These are phyloP conservation scores for Leptopilina clavipes DNA, from an alignment of 1,140 invertebrate species.

Conservation along the genomic window DNA sequence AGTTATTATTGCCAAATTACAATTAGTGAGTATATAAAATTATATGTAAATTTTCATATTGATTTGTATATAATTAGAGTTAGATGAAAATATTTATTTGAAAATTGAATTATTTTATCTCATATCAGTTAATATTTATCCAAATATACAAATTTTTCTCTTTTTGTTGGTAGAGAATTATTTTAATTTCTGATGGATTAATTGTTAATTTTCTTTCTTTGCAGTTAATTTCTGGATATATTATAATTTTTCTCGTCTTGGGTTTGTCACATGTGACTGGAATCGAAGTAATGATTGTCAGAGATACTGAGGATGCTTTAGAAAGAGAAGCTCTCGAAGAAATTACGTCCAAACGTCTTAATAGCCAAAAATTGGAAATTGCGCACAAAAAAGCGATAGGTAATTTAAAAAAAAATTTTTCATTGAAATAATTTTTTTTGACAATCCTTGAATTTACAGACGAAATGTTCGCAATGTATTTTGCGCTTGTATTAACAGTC, in stretches of 20 bases:
- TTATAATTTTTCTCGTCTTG: slow-evolving; percentile 71
- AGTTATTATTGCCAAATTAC: slow-evolving; percentile 72
- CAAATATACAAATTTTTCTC: no score
- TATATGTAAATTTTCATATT: background rate
- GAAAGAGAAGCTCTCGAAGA: slow-evolving; percentile 70
- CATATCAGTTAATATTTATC: no score
- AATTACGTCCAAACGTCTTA: slow-evolving; percentile 69
- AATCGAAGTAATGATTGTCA: slow-evolving; percentile 72
- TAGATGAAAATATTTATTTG: no score
- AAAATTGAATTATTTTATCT: no score
- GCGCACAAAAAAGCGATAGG: slow-evolving; percentile 73
- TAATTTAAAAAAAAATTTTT: slow-evolving; percentile 43
- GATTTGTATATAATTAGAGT: no score
- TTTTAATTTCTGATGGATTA: no score
- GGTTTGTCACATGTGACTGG: slow-evolving; percentile 71
- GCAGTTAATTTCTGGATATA: slow-evolving; percentile 72
- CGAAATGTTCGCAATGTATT: slow-evolving; percentile 72
- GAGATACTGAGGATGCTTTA: slow-evolving; percentile 71
- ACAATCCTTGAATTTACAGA: slow-evolving; percentile 60
- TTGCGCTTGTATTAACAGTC: slow-evolving; percentile 70
- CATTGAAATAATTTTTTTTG: background rate
- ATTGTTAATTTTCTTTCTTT: slow-evolving; percentile 30
- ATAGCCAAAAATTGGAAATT: slow-evolving; percentile 72
- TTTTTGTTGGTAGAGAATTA: no score
- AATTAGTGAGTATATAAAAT: slow-evolving; percentile 67